phyloP scores from a whole-genome alignment of 2,113 vertebrate species.

The Strigops habroptila region DNA sequence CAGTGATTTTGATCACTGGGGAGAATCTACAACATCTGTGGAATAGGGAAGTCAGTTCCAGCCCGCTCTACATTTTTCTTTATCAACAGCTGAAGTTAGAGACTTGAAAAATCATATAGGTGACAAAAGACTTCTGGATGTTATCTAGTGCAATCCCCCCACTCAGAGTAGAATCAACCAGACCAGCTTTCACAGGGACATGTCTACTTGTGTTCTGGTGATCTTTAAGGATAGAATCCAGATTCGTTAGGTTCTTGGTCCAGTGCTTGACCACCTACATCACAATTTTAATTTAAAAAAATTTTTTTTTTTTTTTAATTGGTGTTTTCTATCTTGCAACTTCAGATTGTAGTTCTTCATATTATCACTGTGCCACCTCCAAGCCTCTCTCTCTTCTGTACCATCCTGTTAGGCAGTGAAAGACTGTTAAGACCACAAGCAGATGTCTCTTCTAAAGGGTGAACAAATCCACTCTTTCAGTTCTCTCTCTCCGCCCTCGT shows the following conservation, averaged over 20 bases:
- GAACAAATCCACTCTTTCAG: neutral
- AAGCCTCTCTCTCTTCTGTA: neutral
- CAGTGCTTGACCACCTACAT: neutral
- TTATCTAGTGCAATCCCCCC: neutral
- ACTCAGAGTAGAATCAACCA: neutral
- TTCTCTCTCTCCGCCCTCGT: neutral
- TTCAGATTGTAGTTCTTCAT: neutral
- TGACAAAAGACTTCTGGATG: neutral
- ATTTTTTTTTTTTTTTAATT: neutral
- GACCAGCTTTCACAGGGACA: neutral
- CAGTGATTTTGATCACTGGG: neutral
- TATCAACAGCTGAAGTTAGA: neutral
- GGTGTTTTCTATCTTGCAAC: neutral
- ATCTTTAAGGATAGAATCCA: neutral
- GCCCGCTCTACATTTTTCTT: neutral
- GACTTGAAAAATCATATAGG: neutral
- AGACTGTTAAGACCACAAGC: neutral
- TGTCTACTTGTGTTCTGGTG: neutral
- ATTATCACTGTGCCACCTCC: neutral
- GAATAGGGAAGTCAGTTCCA: neutral
- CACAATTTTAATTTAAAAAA: too few relatives aligned
- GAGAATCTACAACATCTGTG: neutral
- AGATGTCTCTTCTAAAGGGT: neutral
- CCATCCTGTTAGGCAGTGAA: rapidly evolving
- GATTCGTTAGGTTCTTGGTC: neutral